These are phyloP conservation scores for Malacoctenus gilli DNA, from an alignment of 2,797 vertebrate species.

Conservation along the genomic window DNA sequence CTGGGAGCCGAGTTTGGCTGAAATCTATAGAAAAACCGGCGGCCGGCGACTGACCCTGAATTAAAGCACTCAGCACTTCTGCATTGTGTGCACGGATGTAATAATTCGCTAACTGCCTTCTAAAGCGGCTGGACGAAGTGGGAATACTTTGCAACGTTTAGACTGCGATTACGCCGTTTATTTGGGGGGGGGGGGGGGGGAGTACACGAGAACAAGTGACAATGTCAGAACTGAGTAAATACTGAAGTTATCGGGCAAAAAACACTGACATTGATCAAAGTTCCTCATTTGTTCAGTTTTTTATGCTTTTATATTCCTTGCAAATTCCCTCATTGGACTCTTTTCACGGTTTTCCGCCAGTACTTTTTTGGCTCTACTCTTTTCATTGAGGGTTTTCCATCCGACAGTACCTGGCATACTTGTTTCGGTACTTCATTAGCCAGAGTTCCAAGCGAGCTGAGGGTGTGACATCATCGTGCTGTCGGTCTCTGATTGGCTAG, in stretches of 20 bases:
- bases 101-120: not conserved
- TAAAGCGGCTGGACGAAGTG: not conserved
- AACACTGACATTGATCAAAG: not conserved
- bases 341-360: too few relatives aligned
- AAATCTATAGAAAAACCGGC: conserved; percentile 5
- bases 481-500: too few relatives aligned
- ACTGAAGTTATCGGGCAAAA: not conserved
- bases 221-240: too few relatives aligned
- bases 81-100: not conserved
- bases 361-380: too few relatives aligned
- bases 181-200: too few relatives aligned
- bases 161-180: not conserved
- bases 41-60: conserved; percentile 13
- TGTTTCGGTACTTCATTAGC: too few relatives aligned
- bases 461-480: too few relatives aligned
- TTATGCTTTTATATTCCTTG: not conserved
- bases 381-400: too few relatives aligned
- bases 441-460: too few relatives aligned
- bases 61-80: not conserved
- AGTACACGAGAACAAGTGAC: not conserved
- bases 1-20: not conserved
- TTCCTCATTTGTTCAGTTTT: not conserved
- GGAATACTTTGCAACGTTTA: not conserved
- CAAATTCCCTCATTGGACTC: too few relatives aligned
- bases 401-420: too few relatives aligned